phyloP scores from a whole-genome alignment of 2,888 invertebrate species.

The Drosophila tripunctata region DNA sequence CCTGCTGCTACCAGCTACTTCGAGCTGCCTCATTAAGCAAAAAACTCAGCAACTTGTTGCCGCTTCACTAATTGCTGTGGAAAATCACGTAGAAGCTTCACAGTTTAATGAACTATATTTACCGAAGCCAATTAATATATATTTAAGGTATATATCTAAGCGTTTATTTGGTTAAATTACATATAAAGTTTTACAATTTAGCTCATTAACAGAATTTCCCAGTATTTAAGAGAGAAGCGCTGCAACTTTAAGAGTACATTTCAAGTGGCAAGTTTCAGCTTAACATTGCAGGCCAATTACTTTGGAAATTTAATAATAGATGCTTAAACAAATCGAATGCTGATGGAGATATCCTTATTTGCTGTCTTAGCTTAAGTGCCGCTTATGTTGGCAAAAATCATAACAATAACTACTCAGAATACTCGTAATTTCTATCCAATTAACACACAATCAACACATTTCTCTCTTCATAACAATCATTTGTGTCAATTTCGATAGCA shows the following conservation, averaged over 20 bases:
- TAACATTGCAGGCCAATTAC: constrained; percentile 2
- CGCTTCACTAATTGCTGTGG: constrained; percentile 17
- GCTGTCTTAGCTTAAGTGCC: not conserved
- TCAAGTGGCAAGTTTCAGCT: not conserved
- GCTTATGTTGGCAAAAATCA: constrained; percentile 32
- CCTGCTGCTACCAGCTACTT: not conserved
- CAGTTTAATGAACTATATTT: constrained; percentile 17
- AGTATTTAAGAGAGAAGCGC: constrained; percentile 49
- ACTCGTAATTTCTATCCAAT: constrained; percentile 49
- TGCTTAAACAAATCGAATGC: constrained; percentile 9
- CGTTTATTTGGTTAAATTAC: not conserved
- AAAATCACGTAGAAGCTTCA: constrained; percentile 20
- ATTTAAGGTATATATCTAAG: not conserved
- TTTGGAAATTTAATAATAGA: not conserved
- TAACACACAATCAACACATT: constrained; percentile 60
- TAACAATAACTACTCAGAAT: constrained; percentile 46
- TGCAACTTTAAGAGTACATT: constrained; percentile 10
- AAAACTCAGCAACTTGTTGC: constrained; percentile 38
- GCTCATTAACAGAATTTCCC: constrained; percentile 36
- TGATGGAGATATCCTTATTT: constrained; percentile 9
- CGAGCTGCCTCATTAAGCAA: not conserved
- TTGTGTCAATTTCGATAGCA: constrained; percentile 48
- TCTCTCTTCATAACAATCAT: constrained; percentile 34
- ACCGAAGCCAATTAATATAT: not conserved
- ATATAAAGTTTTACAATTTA: not conserved